Base-by-base conservation (phyloP, 2,113 vertebrate species). In the Zosterops hypoxanthus region DNA sequence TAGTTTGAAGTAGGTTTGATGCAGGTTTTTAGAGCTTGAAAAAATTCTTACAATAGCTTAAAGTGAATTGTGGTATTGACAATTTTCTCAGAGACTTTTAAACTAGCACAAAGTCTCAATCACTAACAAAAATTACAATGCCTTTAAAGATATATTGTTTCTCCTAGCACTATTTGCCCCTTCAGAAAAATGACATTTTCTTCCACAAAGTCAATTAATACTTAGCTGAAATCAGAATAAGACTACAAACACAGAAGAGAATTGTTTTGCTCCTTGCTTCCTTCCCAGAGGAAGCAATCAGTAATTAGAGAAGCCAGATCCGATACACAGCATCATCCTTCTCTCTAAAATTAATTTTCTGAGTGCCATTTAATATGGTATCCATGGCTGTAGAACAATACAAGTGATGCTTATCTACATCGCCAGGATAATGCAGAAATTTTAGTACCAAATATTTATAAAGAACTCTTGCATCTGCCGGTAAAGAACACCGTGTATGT, bases 341-440 rank as follows among this genome's bases (percentile, higher is more conserved):
- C 44, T 70, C 55, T 31, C 33, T 34, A 17, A 86, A 90, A 68
- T 31, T 49, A 41, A 61, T 78, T 88, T 88, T 61, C 39, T 71
- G 41, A 72, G 16, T 56, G 26, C 59, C 49, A 86, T 41, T 78
- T 69, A 56, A 68, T 31, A 50, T 2, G 44, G 50, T 49, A 66
- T 53, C 57, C 49, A 49, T 90, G 65, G 49, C 53, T 69, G 28
- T 10, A 82, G 53, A 81, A 78, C 60, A 69, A 60, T 50, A 49
- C 16, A 53, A 69, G 46, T n/a, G 49, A 92, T 44, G 82, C 47
- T 70, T 52, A 82, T 12, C 31, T 83, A 24, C n/a, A 79, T 20
- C 0, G 0, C 23, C 56, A 73, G 56, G 65, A 85, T 28, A 71
- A 61, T 16, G 8, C 0, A 55, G 66, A 56, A 21, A 64, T 91